A percentile compares a stretch with the other conserved stretches of the same genome.
phyloP scores from a whole-genome alignment of 64 coral and sea anemone species.

The Montipora foliosa region DNA sequence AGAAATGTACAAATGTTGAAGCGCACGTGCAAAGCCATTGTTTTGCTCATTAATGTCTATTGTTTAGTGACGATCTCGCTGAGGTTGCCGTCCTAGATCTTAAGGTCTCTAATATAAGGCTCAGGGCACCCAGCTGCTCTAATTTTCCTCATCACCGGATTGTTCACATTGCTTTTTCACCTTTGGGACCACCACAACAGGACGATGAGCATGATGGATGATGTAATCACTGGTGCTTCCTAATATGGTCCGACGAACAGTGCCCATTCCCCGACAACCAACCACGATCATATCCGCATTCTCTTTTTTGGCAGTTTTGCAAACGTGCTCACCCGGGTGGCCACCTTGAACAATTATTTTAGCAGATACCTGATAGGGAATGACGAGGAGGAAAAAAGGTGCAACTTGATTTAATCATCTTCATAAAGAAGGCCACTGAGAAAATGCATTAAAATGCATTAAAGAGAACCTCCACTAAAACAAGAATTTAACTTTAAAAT shows the following conservation, averaged over 20 bases:
- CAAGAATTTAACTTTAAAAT: no score
- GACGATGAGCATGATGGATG: constrained; percentile 61
- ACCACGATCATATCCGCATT: neutral
- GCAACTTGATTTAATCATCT: neutral
- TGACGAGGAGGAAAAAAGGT: neutral
- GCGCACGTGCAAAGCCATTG: no score
- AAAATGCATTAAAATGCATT: no score
- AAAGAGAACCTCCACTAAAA: no score
- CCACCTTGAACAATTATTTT: constrained; percentile 32
- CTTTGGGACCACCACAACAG: constrained; percentile 46
- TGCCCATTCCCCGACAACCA: constrained; percentile 50
- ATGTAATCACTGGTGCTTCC: constrained; percentile 76
- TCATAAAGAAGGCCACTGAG: no score
- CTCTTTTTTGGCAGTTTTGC: constrained; percentile 30
- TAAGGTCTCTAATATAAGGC: neutral
- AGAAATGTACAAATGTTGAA: no score
- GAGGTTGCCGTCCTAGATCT: no score
- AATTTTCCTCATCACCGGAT: no score
- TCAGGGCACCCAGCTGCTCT: neutral
- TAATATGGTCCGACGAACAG: constrained; percentile 67
- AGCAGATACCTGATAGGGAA: neutral
- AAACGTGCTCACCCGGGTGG: constrained; percentile 19
- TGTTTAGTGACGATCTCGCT: no score
- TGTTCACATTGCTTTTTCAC: constrained; percentile 2
- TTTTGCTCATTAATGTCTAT: no score